Evolutionary conservation across 2,113 vertebrate genomes (phyloP), one percentile per base, ranked within the genome.

Genomic region (Clarias batrachus): DNA sequence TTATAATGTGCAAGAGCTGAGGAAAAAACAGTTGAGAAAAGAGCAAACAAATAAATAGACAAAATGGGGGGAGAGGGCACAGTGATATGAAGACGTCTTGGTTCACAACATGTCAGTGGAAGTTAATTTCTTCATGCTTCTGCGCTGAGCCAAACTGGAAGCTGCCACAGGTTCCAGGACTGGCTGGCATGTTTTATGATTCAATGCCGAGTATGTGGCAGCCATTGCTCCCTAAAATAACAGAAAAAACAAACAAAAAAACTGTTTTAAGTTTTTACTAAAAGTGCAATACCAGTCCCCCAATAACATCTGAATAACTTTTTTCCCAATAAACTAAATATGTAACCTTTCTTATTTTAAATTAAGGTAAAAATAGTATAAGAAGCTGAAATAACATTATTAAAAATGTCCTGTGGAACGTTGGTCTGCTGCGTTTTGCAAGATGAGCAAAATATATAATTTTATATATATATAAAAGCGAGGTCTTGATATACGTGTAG

Each of bases 41-140:
- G 77, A 79, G 82, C 66, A 84, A 54, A 63, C 48, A 84, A 84
- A 85, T 80, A 81, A 84, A 88, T 79, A 85, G 33, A 81, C 19
- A 83, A 19, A 66, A 77, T 91, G 52, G 68, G 83, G 60, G 16
- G 6, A 79, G 56, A 70, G 48, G 33, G 25, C 65, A 82, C 62
- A 88, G 79, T 92, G 70, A 91, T 92, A 92, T 93, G 92, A 93
- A 94, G 91, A 85, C 41, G 30, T 84, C 23, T 86, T 78, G 70
- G 83, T 92, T 88, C 88, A 89, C 96, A 97, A 99, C 93, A 99
- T 97, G 95, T 97, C 98, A 87, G 97, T 98, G 87, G 97, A 98
- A 81, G 97, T 97, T 94, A 96, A 94, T 88, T 99, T 99, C 96
- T 99, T 99, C 97, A 99, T 97, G 94, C 96, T 97, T 90, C 97